Conservation (phyloP, 2,797 vertebrate genomes). For the Cuculus canorus region DNA sequence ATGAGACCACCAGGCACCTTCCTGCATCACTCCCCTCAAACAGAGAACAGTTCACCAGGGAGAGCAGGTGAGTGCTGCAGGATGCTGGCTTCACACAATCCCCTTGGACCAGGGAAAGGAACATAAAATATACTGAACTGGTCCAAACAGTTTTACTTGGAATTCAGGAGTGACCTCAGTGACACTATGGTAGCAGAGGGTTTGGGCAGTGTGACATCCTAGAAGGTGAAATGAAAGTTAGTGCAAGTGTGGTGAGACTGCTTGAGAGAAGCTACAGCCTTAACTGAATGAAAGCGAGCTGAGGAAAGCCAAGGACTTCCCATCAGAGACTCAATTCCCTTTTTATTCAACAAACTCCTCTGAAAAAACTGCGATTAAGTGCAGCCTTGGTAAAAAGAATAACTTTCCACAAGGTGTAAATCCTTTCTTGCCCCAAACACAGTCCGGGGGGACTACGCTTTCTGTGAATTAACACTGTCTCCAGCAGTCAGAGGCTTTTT, state of each 20-base stretch:
- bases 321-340: background rate
- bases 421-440: background rate
- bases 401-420: constrained; percentile 5
- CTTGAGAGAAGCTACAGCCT: background rate
- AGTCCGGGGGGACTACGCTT: background rate
- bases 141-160: accelerated
- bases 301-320: background rate
- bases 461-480: constrained; percentile 10
- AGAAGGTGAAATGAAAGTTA: background rate
- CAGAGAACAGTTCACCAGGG: background rate
- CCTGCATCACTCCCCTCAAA: background rate
- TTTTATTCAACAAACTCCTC: background rate
- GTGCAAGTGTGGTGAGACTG: background rate
- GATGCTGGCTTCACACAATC: accelerated
- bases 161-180: background rate
- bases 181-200: background rate
- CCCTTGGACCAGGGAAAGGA: background rate
- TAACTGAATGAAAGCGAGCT: background rate
- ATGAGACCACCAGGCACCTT: background rate
- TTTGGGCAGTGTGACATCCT: background rate
- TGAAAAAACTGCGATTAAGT: background rate
- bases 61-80: background rate
- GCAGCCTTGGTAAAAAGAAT: background rate
- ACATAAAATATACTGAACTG: accelerated
- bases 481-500: constrained; percentile 9